Evolutionary conservation across 2,113 vertebrate genomes (phyloP).

Genomic region (Mastomys natalensis): DNA sequence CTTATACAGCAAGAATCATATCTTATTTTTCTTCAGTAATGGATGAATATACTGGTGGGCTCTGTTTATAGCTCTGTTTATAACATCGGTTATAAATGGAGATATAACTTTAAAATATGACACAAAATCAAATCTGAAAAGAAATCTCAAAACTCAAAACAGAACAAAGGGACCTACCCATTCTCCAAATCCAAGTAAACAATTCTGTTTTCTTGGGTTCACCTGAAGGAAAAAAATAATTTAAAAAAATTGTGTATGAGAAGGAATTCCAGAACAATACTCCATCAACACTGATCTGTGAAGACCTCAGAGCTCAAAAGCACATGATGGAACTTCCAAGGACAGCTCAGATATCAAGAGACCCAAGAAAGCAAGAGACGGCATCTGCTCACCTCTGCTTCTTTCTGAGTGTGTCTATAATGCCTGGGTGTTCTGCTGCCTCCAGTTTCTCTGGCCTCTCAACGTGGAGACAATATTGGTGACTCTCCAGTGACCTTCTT

Average conservation of each 20-base stretch:
- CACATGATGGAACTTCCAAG: background rate
- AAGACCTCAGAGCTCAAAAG: background rate
- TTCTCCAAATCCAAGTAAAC: background rate
- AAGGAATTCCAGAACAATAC: constrained; percentile 40
- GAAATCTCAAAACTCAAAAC: background rate
- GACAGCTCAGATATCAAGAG: background rate
- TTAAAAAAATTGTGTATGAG: background rate
- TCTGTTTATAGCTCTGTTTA: background rate
- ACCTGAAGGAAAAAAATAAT: constrained; percentile 23
- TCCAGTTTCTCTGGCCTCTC: background rate
- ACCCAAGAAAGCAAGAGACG: too few relatives aligned
- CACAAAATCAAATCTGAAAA: background rate
- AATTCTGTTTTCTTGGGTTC: background rate
- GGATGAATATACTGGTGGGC: background rate
- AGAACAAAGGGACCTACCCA: background rate
- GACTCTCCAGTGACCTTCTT: background rate
- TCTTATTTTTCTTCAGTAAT: constrained; percentile 19
- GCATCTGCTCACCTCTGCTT: too few relatives aligned
- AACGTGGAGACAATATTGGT: background rate
- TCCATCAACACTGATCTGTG: background rate
- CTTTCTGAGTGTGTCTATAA: background rate
- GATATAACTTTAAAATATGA: background rate
- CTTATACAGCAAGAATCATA: background rate
- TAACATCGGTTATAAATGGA: background rate
- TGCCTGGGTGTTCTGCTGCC: background rate